Conservation (phyloP, 1,140 invertebrate genomes). For the Augochlora pura region DNA sequence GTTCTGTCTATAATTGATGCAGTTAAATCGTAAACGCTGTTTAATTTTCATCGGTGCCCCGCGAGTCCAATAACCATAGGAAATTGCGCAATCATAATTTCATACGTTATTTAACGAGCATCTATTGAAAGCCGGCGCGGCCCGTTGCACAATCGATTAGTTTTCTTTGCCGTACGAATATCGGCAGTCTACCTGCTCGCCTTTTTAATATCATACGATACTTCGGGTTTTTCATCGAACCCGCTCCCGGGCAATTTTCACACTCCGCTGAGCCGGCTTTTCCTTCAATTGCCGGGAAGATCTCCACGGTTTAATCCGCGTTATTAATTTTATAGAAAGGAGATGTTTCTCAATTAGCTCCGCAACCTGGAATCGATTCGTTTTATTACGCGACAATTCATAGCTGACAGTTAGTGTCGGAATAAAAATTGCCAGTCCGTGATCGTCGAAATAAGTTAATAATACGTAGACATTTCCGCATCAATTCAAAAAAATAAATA, state of each 20-base stretch:
- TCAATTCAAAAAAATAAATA: too few relatives aligned
- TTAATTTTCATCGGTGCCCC: not conserved
- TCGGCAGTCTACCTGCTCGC: not conserved
- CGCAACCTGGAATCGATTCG: too few relatives aligned
- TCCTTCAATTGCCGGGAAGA: not conserved
- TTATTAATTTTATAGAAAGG: not conserved
- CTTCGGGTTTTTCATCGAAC: not conserved
- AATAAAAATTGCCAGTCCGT: too few relatives aligned
- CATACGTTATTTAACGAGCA: conserved; percentile 4
- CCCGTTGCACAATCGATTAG: not conserved
- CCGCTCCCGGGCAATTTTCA: not conserved
- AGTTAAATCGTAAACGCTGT: conserved; percentile 22
- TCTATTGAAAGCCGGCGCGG: not conserved
- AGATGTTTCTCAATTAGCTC: too few relatives aligned
- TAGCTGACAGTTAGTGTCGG: too few relatives aligned
- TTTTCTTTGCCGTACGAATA: not conserved
- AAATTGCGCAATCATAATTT: conserved; percentile 14
- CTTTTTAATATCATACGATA: not conserved
- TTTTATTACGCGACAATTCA: too few relatives aligned
- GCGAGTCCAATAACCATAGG: conserved; percentile 1
- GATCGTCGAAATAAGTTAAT: too few relatives aligned
- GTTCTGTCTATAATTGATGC: conserved; percentile 12
- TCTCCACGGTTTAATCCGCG: not conserved
- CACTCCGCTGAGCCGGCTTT: not conserved
- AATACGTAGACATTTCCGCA: too few relatives aligned